Evolutionary conservation across 2,113 vertebrate species (phyloP), one percentile per base, ranked within the genome.

Genomic region (Acanthisitta chloris): DNA sequence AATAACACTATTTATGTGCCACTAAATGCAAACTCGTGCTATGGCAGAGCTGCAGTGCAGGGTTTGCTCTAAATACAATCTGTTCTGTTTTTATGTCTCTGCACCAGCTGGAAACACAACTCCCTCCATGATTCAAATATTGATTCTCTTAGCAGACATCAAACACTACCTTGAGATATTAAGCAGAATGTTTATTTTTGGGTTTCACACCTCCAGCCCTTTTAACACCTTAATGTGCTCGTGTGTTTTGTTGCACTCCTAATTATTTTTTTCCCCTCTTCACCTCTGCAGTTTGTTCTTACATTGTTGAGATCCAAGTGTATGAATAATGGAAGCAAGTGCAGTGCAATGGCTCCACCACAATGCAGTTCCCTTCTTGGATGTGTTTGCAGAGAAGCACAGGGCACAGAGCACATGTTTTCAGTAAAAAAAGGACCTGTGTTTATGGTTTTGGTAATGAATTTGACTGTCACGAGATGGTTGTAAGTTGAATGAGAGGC

Each of bases 171-270:
- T 96, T 91, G 46, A 29, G 70, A 49, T 81, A 86, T 69, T 43
- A 34, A 83, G 86, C 93, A 95, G 92, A 91, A 84, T 94, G 94
- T 96, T 97, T 96, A 55, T 88, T 96, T 97, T 92, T 33, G 86
- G 76, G 48, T 71, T 97, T 97, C 96, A 93, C 93, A 94, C 93
- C 94, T 96, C 92, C 92, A 94, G 12, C 64, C 88, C 90, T 93
- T 96, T 96, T 95, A 95, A 90, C 92, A 86, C 94, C 88, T 94
- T 96, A 62, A 92, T 45, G 65, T 34, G 48, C 79, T 71, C 82
- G 45, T 95, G 93, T 71, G 31, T 94, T 93, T 95, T 80, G 87
- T 95, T 90, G 82, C 69, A 2, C 59, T 93, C 85, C 82, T 93
- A 90, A 97, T 97, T 96, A 90, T 92, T 96, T 80, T 80, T 57